These are phyloP conservation scores for Ataeniobius toweri DNA, from an alignment of 2,797 vertebrate species.

Conservation along the genomic window DNA sequence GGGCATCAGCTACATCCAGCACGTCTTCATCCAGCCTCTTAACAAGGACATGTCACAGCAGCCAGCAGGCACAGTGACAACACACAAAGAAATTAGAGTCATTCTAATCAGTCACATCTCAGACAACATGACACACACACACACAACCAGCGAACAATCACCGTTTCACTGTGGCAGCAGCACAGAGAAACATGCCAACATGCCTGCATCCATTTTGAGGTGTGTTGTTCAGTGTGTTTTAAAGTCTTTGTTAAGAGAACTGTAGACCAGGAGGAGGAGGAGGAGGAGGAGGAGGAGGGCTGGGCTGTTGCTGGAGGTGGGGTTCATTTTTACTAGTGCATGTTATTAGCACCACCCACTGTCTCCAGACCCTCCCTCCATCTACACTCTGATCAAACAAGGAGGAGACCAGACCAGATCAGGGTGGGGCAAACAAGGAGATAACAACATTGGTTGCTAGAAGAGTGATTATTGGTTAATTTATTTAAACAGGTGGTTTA, in stretches of 20 bases:
- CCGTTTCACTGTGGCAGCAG: slow-evolving; percentile 9
- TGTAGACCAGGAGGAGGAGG: slow-evolving; percentile 19
- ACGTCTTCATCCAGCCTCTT: background rate
- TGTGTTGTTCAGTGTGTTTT: slow-evolving; percentile 10
- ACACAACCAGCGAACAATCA: slow-evolving; percentile 3
- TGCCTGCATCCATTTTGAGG: slow-evolving; percentile 56
- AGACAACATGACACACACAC: background rate
- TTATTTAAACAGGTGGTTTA: background rate
- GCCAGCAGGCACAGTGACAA: background rate
- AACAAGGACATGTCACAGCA: background rate
- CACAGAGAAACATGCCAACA: slow-evolving; percentile 12
- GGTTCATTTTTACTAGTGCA: slow-evolving; percentile 63
- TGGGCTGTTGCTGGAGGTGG: slow-evolving; percentile 21
- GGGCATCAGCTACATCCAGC: background rate
- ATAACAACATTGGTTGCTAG: background rate
- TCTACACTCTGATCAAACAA: slow-evolving; percentile 36
- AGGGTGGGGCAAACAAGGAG: slow-evolving; percentile 4
- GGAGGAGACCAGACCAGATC: slow-evolving; percentile 25
- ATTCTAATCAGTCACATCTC: background rate
- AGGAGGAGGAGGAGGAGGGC: slow-evolving; percentile 30
- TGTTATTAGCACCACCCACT: slow-evolving; percentile 49
- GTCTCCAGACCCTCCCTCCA: slow-evolving; percentile 17
- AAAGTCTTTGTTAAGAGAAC: slow-evolving; percentile 67
- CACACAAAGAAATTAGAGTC: slow-evolving; percentile 8
- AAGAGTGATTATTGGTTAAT: background rate